Base-by-base conservation (phyloP, 2,113 vertebrate genomes). In the Pseudorhombus dupliciocellatus region DNA sequence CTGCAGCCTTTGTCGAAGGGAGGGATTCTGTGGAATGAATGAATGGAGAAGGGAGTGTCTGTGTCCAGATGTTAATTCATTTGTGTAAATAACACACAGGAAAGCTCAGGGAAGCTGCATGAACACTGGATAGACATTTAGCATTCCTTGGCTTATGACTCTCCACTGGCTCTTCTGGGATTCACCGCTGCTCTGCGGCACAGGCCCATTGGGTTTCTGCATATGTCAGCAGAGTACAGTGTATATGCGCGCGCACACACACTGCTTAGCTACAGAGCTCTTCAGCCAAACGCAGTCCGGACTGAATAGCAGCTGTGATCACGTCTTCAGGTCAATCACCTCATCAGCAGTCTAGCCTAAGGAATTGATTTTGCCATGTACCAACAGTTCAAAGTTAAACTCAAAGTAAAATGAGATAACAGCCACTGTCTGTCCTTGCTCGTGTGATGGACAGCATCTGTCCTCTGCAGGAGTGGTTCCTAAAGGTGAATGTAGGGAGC, bases 111-210 rank as follows among this genome's bases (percentile, higher is more conserved):
- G 73, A 76, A 63, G 1, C 46, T 12, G 6, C 1, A 16, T 15
- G 16, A 77, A 25, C 26, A 25, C 70, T 67, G 60, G 21, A 10
- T 76, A 71, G 51, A 65, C 5, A 50, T 5, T 69, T 60, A 25
- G 30, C 73, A 77, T 86, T 86, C 75, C 75, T 77, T 14, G 0
- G 7, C 81, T 80, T 37, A 55, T 62, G 34, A 11, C 24, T 70
- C 40, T 57, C 55, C 26, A 55, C 2, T 3, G 42, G 42, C 42
- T 46, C 15, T 7, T 16, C 42, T 46, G 46, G 60, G 53, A 57
- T 37, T 68, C 24, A 34, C 26, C 14, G n/a, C 30, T 25, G 16
- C 52, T 54, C 34, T 56, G 20, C 52, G 20, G 16, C 40, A 11
- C 22, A 46, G 15, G n/a, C 34, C 14, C 2, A 8, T 1, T 44